Conservation (phyloP, 2,888 invertebrate genomes). For the Drosophila niveifrons region DNA sequence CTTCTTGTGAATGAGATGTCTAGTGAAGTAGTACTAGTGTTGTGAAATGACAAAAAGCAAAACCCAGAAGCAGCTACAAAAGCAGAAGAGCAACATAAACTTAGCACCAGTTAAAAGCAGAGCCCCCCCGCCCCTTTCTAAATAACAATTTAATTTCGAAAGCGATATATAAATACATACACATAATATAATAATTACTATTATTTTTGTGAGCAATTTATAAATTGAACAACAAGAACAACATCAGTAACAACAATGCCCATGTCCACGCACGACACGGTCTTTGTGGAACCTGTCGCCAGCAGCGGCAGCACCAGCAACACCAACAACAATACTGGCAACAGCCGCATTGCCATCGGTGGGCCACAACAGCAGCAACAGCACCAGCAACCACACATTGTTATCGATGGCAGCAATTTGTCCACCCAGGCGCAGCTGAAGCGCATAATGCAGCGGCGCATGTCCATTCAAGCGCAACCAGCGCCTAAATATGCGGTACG, state of each 20-base stretch:
- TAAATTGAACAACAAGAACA: neutral
- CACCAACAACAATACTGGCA: constrained; percentile 32
- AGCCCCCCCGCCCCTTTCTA: constrained; percentile 20
- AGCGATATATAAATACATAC: constrained; percentile 27
- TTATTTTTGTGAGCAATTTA: constrained; percentile 41
- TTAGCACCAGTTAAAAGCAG: constrained; percentile 56
- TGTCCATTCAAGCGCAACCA: constrained; percentile 65
- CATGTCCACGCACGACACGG: constrained; percentile 73
- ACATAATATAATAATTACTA: constrained; percentile 17
- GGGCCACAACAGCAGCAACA: constrained; percentile 46
- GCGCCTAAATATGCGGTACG: constrained; percentile 70
- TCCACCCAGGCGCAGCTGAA: constrained; percentile 72
- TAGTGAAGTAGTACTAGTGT: constrained; percentile 69
- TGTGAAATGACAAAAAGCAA: constrained; percentile 68
- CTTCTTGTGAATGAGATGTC: constrained; percentile 51
- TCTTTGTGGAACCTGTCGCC: constrained; percentile 72
- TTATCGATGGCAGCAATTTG: constrained; percentile 69
- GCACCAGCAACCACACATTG: constrained; percentile 64
- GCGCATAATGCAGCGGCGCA: constrained; percentile 73
- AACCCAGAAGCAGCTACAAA: constrained; percentile 46
- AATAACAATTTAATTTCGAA: constrained; percentile 37
- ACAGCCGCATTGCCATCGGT: constrained; percentile 38
- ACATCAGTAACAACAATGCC: constrained; percentile 56
- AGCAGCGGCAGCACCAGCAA: constrained; percentile 55
- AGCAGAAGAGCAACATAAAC: constrained; percentile 53